phyloP scores from a whole-genome alignment of 1,140 invertebrate species.

The Sarcophaga peregrina region DNA sequence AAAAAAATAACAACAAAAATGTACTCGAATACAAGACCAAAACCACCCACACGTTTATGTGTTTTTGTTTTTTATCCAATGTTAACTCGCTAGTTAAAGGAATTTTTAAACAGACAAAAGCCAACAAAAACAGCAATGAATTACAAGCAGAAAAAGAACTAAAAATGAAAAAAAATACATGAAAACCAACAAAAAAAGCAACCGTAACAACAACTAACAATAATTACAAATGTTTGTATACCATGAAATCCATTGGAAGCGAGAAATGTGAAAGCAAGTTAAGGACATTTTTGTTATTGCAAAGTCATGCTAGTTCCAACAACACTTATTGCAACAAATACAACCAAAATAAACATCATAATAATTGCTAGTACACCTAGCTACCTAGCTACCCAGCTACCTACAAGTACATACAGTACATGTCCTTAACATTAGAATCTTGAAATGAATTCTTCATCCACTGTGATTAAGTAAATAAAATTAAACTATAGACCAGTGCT shows the following conservation, averaged over 20 bases:
- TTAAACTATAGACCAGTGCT: too few relatives aligned
- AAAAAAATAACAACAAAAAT: too few relatives aligned
- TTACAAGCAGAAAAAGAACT: neutral
- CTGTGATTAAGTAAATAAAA: too few relatives aligned
- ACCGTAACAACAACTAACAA: neutral
- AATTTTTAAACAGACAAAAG: neutral
- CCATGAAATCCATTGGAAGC: neutral
- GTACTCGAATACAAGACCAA: neutral
- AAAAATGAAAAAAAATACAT: neutral
- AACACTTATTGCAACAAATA: neutral
- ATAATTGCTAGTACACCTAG: conserved; percentile 10
- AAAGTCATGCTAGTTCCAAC: conserved; percentile 21
- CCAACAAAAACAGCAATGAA: neutral
- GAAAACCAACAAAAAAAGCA: neutral
- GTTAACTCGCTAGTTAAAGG: neutral
- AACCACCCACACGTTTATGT: neutral
- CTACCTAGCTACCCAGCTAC: conserved; percentile 11
- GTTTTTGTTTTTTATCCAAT: neutral
- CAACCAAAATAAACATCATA: neutral
- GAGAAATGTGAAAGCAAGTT: neutral
- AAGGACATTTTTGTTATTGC: conserved; percentile 24
- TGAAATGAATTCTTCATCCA: too few relatives aligned
- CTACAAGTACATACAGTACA: neutral
- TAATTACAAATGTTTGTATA: neutral
- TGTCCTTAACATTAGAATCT: neutral